Base-by-base conservation (phyloP, 2,888 invertebrate species). In the Epiblema foenella region DNA sequence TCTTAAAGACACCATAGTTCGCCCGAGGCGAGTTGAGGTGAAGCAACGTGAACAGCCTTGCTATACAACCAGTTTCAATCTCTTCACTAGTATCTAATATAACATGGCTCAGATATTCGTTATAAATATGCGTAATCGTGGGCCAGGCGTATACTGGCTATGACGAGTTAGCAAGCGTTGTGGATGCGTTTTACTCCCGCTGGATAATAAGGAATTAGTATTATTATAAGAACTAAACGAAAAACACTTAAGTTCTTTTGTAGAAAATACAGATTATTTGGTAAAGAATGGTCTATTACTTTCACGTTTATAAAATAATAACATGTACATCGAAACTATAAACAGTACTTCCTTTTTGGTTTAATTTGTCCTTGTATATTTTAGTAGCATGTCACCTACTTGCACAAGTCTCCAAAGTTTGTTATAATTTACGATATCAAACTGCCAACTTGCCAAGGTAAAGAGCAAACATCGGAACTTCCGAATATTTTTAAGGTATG, bases 401-500 rank as follows among this genome's bases (percentile, higher is more conserved):
- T 49, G 54, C 57, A 12, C 46, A 24, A 51, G 65, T 58, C 58
- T 56, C 39, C 39, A 57, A 67, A 71, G 49, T 71, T 71, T 7
- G 33, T 12, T 20, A 57, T 71, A 71, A 67, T 66, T 67, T 62
- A 66, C 54, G 70, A 70, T 54, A 54, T 12, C 54, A 56, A 59
- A 70, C 60, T 70, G 63, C 54, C 54, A 56, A 59, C 66, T 56
- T 70, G 63, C 54, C 52, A 59, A 49, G 37, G 54, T 1, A 51
- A 24, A 60, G 46, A 60, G 46, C 60, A 29, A n/a, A 51, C 67
- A 66, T 66, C 65, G 20, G 54, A 71, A 71, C 66, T 71, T 56
- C 57, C 54, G 49, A 67, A 62, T 67, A 62, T 71, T 67, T 71
- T 71, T 39, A 67, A 71, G 69, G 66, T 66, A 71, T 62, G 62